Evolutionary conservation across 2,113 vertebrate genomes (phyloP).

Genomic region (Phylloscopus trochiloides): DNA sequence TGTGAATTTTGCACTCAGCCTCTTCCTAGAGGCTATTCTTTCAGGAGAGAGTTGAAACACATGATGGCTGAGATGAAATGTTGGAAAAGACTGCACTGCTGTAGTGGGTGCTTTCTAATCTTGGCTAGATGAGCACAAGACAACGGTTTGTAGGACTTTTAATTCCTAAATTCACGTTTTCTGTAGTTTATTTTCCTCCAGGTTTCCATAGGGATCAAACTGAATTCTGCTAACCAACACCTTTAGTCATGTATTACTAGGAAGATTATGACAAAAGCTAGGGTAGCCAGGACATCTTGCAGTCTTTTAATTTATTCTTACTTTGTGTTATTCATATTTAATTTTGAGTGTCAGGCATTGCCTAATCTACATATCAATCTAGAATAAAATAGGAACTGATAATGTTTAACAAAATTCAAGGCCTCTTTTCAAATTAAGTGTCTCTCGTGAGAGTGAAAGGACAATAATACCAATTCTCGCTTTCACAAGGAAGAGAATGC

Average conservation of each 20-base stretch:
- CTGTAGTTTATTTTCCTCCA: not conserved
- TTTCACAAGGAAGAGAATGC: not conserved
- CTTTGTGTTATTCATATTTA: conserved; percentile 9
- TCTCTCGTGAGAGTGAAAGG: not conserved
- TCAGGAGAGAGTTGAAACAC: conserved; percentile 2
- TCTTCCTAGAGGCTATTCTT: conserved; percentile 61
- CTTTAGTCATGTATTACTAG: not conserved
- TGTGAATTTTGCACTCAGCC: conserved; percentile 50
- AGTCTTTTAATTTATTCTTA: conserved; percentile 24
- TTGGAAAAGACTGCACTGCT: not conserved
- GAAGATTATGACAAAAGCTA: not conserved
- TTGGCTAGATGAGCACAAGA: not conserved
- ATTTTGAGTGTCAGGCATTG: not conserved
- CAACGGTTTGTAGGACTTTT: not conserved
- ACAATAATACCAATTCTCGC: not conserved
- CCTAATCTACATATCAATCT: not conserved
- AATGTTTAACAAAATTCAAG: conserved; percentile 33
- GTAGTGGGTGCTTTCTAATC: not conserved
- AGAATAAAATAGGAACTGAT: conserved; percentile 7
- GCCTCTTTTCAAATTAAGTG: conserved; percentile 14
- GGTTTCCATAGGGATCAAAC: not conserved
- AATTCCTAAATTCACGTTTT: not conserved
- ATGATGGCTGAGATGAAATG: conserved; percentile 14
- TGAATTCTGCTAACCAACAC: not conserved
- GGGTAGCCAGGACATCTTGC: not conserved